Conservation (phyloP, 2,888 invertebrate genomes). For the Eilema caniola region DNA sequence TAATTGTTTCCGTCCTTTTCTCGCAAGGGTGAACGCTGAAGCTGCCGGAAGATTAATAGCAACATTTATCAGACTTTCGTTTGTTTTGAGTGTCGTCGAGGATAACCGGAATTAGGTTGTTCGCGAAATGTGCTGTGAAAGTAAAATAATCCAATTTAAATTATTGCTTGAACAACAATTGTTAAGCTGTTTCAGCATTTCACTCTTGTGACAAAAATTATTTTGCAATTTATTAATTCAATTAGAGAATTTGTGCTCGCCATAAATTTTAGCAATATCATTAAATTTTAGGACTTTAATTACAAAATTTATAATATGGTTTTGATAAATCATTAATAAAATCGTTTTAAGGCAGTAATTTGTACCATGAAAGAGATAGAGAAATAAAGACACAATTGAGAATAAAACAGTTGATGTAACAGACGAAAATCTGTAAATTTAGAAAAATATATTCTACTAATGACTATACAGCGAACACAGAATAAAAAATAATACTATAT, state of each 20-base stretch:
- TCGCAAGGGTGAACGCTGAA: slow-evolving; percentile 65
- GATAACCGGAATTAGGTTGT: slow-evolving; percentile 79
- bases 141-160: slow-evolving; percentile 77
- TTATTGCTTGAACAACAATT: slow-evolving; percentile 62
- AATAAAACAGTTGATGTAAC: background rate
- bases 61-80: slow-evolving; percentile 82
- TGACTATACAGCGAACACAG: background rate
- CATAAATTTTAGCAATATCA: background rate
- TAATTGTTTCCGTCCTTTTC: slow-evolving; percentile 63
- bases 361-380: background rate
- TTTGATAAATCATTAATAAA: slow-evolving; percentile 16
- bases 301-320: background rate
- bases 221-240: slow-evolving; percentile 34
- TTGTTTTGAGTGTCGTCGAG: slow-evolving; percentile 80
- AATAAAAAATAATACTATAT: no score
- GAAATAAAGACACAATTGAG: background rate
- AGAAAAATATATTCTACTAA: background rate
- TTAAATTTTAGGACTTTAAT: background rate
- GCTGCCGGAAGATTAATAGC: slow-evolving; percentile 74
- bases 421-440: background rate
- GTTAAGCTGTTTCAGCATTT: slow-evolving; percentile 43
- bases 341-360: background rate
- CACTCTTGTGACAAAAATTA: slow-evolving; percentile 45
- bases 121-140: slow-evolving; percentile 71
- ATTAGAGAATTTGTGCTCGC: slow-evolving; percentile 7